These are phyloP conservation scores for Pygoscelis adeliae DNA, from an alignment of 2,113 vertebrate species.

Conservation along the genomic window DNA sequence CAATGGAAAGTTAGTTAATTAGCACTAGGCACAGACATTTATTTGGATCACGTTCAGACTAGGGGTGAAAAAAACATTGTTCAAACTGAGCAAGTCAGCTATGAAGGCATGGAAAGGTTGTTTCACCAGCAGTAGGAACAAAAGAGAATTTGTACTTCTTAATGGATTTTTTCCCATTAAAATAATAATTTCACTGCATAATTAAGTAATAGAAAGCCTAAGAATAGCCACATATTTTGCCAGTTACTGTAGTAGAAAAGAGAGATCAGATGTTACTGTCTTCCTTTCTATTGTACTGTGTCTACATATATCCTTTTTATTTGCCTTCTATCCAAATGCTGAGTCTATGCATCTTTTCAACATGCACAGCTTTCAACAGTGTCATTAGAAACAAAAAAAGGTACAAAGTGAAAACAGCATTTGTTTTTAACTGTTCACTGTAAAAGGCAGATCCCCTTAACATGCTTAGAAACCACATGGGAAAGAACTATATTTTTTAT, in stretches of 20 bases:
- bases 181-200: not conserved
- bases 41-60: conserved; percentile 11
- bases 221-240: not conserved
- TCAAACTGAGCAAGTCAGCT: conserved; percentile 1
- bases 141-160: conserved; percentile 24
- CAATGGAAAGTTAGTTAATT: conserved; percentile 2
- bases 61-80: not conserved
- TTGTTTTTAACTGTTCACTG: not conserved
- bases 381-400: not conserved
- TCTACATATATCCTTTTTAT: not conserved
- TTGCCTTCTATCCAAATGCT: not conserved
- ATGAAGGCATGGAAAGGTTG: conserved; percentile 5
- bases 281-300: not conserved
- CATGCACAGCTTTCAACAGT: not conserved
- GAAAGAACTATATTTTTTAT: not conserved
- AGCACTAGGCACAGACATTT: not conserved
- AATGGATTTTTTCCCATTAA: conserved; percentile 2
- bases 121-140: conserved; percentile 12
- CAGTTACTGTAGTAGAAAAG: not conserved
- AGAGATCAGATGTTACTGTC: not conserved
- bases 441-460: not conserved
- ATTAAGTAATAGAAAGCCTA: not conserved
- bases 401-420: not conserved
- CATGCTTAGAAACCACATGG: not conserved
- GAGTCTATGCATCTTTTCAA: not conserved